phyloP scores from a whole-genome alignment of 1,140 invertebrate species.

The Heliconius himera region DNA sequence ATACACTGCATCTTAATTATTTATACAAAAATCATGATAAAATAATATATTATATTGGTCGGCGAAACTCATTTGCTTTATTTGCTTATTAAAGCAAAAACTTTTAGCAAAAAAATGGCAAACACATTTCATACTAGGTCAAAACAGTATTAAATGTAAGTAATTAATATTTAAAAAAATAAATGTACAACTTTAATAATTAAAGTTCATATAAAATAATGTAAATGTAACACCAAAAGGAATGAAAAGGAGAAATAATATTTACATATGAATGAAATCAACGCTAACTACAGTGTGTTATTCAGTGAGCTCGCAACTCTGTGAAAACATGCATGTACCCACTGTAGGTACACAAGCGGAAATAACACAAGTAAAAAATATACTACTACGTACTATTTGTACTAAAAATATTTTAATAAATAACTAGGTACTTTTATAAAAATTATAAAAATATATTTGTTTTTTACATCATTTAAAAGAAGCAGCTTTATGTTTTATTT shows the following conservation, averaged over 20 bases:
- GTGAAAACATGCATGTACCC: constrained; percentile 3
- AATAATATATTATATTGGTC: not conserved
- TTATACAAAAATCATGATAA: not conserved
- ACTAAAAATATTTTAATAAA: not conserved
- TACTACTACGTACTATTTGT: not conserved
- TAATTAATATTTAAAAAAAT: not conserved
- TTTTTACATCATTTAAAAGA: no score
- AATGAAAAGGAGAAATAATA: constrained; percentile 9
- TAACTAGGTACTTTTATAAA: not conserved
- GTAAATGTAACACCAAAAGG: constrained; percentile 1
- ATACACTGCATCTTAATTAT: no score
- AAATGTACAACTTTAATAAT: not conserved
- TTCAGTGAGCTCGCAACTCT: constrained; percentile 7
- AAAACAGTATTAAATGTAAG: not conserved
- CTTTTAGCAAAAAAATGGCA: not conserved
- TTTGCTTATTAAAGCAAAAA: not conserved
- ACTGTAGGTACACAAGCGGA: constrained; percentile 1
- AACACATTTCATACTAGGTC: not conserved
- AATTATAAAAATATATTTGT: no score
- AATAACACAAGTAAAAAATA: constrained; percentile 8
- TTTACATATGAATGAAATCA: constrained; percentile 3
- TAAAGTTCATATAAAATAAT: not conserved
- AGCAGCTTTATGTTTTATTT: no score
- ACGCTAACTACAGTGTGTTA: not conserved
- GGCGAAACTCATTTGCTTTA: not conserved